These are phyloP conservation scores for Oreochromis grahami DNA, from an alignment of 2,797 vertebrate genomes.

Conservation along the genomic window DNA sequence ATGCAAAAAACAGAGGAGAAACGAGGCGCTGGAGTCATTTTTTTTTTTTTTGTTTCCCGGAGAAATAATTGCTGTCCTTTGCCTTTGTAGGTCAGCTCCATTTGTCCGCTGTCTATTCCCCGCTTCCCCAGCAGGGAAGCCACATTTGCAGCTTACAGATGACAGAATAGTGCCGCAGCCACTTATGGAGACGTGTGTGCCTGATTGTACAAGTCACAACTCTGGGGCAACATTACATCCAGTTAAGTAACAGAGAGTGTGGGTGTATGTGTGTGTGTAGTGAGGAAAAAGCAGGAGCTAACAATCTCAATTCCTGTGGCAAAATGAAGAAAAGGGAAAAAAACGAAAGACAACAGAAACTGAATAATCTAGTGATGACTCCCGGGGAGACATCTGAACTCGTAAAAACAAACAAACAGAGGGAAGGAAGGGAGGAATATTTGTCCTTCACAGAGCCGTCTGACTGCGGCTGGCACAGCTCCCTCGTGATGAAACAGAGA, in stretches of 20 bases:
- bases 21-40: neutral
- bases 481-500: conserved; percentile 4
- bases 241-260: neutral
- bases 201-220: neutral
- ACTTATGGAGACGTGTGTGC: conserved; percentile 30
- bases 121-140: conserved; percentile 59
- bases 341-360: neutral
- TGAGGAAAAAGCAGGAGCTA: conserved; percentile 30
- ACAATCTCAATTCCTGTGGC: conserved; percentile 52
- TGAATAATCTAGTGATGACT: conserved; percentile 56
- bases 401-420: conserved; percentile 44
- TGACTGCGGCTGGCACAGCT: neutral
- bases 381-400: conserved; percentile 46
- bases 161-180: conserved; percentile 61
- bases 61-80: conserved; percentile 68
- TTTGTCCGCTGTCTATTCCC: conserved; percentile 60
- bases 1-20: conserved; percentile 14
- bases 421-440: conserved; percentile 9
- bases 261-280: neutral
- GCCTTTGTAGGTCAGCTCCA: conserved; percentile 71
- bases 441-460: conserved; percentile 30
- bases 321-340: neutral
- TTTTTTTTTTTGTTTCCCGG: neutral
- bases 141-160: conserved; percentile 45
- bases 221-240: neutral